Percentiles rank a stretch among this genome's conserved stretches.
Conservation (phyloP, 1,140 invertebrate species). For the Penaeus japonicus region DNA sequence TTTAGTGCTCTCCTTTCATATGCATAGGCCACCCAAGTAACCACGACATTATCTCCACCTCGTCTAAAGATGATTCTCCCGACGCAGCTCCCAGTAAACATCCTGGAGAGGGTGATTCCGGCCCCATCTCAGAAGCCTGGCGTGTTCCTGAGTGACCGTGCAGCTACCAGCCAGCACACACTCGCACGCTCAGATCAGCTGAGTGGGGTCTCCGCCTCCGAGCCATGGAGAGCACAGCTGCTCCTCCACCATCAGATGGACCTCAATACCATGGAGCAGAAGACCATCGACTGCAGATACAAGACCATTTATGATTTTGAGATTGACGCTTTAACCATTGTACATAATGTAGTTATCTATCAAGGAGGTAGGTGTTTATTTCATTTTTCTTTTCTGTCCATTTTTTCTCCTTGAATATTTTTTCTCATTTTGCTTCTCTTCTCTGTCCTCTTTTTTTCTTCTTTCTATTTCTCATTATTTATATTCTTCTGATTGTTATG, state of each 20-base stretch:
- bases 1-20: too few relatives aligned
- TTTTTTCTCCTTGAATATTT: not conserved
- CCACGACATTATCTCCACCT: not conserved
- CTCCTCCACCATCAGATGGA: conserved; percentile 68
- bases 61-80: not conserved
- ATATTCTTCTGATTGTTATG: not conserved
- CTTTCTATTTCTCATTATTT: not conserved
- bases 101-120: conserved; percentile 54
- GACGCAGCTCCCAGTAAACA: conserved; percentile 53
- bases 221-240: conserved; percentile 60
- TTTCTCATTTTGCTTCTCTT: not conserved
- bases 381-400: not conserved
- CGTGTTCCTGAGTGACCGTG: conserved; percentile 48
- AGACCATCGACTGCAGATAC: conserved; percentile 63
- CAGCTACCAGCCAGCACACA: conserved; percentile 43
- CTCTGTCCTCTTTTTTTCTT: not conserved
- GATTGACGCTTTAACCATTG: conserved; percentile 72
- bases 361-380: conserved; percentile 69
- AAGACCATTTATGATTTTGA: conserved; percentile 71
- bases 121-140: conserved; percentile 52
- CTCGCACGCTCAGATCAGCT: conserved; percentile 36
- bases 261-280: conserved; percentile 69
- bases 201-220: conserved; percentile 56
- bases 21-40: too few relatives aligned
- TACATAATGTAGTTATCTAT: conserved; percentile 74